phyloP scores from a whole-genome alignment of 2,797 vertebrate species.

The Sebastes trivittatus region DNA sequence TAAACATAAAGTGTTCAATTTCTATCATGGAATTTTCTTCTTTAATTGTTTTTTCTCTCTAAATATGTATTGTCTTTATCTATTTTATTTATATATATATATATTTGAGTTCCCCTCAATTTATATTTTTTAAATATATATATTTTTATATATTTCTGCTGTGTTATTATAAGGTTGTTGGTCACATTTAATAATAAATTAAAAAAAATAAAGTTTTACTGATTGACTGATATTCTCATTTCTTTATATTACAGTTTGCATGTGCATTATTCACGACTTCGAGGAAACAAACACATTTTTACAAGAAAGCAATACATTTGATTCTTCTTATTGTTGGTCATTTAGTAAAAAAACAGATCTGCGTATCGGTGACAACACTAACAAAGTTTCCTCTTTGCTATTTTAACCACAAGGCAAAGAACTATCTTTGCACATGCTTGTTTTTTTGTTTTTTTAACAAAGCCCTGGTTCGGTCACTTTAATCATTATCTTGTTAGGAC shows the following conservation, averaged over 20 bases:
- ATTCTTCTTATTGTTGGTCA: not conserved
- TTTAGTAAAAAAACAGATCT: not conserved
- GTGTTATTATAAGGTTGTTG: not conserved
- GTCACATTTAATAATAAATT: not conserved
- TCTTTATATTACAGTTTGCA: not conserved
- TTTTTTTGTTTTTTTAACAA: conserved; percentile 1
- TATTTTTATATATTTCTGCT: not conserved
- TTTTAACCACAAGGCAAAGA: not conserved
- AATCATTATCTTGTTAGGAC: conserved; percentile 71
- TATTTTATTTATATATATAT: not conserved
- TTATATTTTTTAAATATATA: too few species aligned
- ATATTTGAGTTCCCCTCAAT: not conserved
- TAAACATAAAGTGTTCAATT: not conserved
- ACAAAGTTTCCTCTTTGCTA: not conserved
- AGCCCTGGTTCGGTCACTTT: conserved; percentile 47
- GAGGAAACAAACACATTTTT: not conserved
- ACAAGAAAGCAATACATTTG: not conserved
- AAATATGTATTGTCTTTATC: not conserved
- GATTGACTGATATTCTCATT: not conserved
- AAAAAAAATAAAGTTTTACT: not conserved
- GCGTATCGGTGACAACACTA: not conserved
- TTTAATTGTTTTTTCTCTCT: not conserved
- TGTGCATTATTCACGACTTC: not conserved
- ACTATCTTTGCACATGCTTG: not conserved
- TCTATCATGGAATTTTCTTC: not conserved